Conservation (phyloP, 2,797 vertebrate species). For the Melanogrammus aeglefinus region DNA sequence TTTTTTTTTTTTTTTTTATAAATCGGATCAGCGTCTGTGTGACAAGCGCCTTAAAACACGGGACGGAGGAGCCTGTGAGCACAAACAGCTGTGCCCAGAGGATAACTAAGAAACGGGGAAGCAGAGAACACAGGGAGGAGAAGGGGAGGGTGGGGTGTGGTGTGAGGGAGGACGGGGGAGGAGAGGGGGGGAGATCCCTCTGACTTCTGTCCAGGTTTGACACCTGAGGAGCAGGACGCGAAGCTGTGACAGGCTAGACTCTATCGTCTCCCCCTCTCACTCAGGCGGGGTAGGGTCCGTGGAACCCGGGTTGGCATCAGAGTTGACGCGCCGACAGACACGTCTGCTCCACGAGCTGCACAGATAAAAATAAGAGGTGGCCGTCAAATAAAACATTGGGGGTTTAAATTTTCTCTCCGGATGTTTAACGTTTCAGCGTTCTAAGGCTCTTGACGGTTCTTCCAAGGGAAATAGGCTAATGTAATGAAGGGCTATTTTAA, state of each 20-base stretch:
- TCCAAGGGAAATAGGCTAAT: background rate
- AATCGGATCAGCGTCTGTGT: slow-evolving; percentile 46
- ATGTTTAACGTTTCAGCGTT: background rate
- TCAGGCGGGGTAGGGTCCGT: background rate
- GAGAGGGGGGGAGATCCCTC: slow-evolving; percentile 27
- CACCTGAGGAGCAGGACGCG: slow-evolving; percentile 47
- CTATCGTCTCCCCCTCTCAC: slow-evolving; percentile 41
- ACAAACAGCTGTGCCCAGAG: slow-evolving; percentile 54
- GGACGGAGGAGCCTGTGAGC: slow-evolving; percentile 46
- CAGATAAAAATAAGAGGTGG: background rate
- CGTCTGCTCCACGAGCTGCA: background rate
- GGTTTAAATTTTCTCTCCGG: background rate
- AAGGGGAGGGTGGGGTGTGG: background rate
- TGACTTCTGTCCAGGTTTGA: slow-evolving; percentile 62
- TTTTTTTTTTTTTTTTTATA: slow-evolving; percentile 28
- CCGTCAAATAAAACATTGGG: background rate
- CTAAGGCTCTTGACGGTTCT: background rate
- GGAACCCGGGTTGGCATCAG: background rate
- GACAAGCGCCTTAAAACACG: slow-evolving; percentile 50
- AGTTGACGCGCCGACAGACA: background rate
- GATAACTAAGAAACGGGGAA: slow-evolving; percentile 53
- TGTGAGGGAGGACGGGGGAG: background rate
- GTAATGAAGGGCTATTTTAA: background rate
- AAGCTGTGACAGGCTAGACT: slow-evolving; percentile 49
- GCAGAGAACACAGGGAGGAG: slow-evolving; percentile 27